Evolutionary conservation across 2,113 vertebrate genomes (phyloP), one percentile per base, ranked within the genome.

Genomic region (Halcyon malimbica): DNA sequence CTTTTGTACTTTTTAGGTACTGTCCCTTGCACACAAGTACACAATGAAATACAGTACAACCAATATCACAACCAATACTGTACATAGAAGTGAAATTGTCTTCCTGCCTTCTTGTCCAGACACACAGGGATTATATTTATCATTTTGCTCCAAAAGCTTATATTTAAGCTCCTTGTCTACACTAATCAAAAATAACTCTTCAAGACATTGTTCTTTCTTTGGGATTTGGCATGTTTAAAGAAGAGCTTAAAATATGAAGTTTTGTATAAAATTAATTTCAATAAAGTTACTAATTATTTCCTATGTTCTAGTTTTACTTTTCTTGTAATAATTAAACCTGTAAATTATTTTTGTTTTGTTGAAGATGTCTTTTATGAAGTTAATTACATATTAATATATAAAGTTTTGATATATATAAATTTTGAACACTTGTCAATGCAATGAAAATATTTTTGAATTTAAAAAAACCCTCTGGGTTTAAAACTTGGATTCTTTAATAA

Each of bases 391-490:
- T 33, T 41, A 80, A n/a, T 39, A 24, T 12, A 48, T 18, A 1
- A 82, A n/a, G 33, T 25, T 75, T 71, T 82, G 11, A 44, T 90
- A 56, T 88, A 53, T 25, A 13, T 25, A 8, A 76, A 2, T 51
- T 51, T 51, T 51, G 23, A 51, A 24, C 51, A 33, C 1, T 3
- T 35, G 68, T 39, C 23, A 48, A 17, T 31, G 29, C 14, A 76
- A 42, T 25, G 13, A 20, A 42, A 5, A 39, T 23, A 3, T 71
- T 92, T 77, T 79, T 25, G 10, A 37, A 84, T 73, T 35, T 80
- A 71, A 4, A 2, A 0, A 46, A 46, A 19, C 4, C n/a, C n/a
- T 0, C 3, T 23, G 1, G 1, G 19, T 84, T 41, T 25, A 51
- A 87, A 71, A 46, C n/a, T 39, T 73, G 7, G 3, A 56, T 68